These are phyloP conservation scores for Drosophila eohydei DNA, from an alignment of 2,888 invertebrate genomes.

Conservation along the genomic window DNA sequence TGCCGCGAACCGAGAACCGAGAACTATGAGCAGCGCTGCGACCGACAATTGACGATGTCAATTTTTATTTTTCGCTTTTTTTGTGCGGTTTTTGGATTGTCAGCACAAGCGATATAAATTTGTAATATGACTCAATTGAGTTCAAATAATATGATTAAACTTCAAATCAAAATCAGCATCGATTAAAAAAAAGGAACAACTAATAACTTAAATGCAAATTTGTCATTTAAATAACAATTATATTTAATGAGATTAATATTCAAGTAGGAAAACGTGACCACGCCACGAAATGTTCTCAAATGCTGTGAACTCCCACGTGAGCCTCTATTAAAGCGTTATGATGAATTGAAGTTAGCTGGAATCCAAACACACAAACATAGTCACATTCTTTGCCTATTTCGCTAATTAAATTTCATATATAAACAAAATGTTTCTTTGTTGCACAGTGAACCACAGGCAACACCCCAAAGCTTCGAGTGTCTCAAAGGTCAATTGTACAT, in stretches of 20 bases:
- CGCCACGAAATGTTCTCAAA: neutral
- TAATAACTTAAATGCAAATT: neutral
- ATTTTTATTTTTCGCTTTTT: constrained; percentile 17
- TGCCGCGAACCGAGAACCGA: neutral
- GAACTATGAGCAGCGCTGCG: neutral
- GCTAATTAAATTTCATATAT: neutral
- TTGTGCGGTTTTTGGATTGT: neutral
- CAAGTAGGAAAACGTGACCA: neutral
- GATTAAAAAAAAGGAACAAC: neutral
- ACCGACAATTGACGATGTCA: constrained; percentile 40
- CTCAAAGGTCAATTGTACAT: constrained; percentile 8
- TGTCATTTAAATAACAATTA: neutral
- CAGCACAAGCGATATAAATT: too few species aligned
- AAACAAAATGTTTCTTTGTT: neutral
- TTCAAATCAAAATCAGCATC: too few species aligned
- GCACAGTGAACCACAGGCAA: too few species aligned
- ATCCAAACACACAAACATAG: too few species aligned
- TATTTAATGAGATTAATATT: neutral
- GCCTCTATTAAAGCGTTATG: too few species aligned
- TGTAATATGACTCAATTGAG: neutral
- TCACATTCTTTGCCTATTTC: too few species aligned
- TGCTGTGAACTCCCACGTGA: too few species aligned
- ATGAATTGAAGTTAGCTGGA: too few species aligned
- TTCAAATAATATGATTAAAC: neutral
- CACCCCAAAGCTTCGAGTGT: neutral